These are phyloP conservation scores for Battus philenor DNA, from an alignment of 1,140 invertebrate genomes.

Conservation along the genomic window DNA sequence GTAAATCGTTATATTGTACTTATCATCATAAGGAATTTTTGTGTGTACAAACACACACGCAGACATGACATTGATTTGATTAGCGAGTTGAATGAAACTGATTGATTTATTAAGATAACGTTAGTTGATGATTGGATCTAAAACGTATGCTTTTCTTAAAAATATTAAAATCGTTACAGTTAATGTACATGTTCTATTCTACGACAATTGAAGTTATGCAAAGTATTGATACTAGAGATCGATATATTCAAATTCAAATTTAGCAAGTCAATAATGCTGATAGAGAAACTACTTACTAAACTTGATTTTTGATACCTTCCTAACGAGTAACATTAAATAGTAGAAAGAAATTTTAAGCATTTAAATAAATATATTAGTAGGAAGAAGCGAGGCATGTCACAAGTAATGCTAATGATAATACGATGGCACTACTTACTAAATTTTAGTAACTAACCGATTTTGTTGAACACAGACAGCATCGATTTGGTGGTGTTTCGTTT, in stretches of 20 bases:
- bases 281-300: constrained; percentile 7
- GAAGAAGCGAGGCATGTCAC: constrained; percentile 4
- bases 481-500: constrained; percentile 53
- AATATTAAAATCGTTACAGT: constrained; percentile 65
- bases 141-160: constrained; percentile 34
- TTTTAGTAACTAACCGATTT: constrained; percentile 20
- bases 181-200: constrained; percentile 71
- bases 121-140: constrained; percentile 6
- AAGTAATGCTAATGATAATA: constrained; percentile 1
- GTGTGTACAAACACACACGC: too few relatives aligned
- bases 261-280: constrained; percentile 18
- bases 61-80: too few relatives aligned
- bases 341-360: background rate
- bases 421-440: constrained; percentile 20
- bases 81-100: too few relatives aligned
- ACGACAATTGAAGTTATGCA: constrained; percentile 44
- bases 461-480: constrained; percentile 56
- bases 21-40: constrained; percentile 56
- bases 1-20: constrained; percentile 62
- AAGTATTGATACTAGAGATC: constrained; percentile 14
- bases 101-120: constrained; percentile 1
- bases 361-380: constrained; percentile 11
- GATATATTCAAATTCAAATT: constrained; percentile 18
- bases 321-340: constrained; percentile 1
- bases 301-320: constrained; percentile 1